Base-by-base conservation (phyloP, 35 echinoderm and acorn worm species). In the Patiria miniata region DNA sequence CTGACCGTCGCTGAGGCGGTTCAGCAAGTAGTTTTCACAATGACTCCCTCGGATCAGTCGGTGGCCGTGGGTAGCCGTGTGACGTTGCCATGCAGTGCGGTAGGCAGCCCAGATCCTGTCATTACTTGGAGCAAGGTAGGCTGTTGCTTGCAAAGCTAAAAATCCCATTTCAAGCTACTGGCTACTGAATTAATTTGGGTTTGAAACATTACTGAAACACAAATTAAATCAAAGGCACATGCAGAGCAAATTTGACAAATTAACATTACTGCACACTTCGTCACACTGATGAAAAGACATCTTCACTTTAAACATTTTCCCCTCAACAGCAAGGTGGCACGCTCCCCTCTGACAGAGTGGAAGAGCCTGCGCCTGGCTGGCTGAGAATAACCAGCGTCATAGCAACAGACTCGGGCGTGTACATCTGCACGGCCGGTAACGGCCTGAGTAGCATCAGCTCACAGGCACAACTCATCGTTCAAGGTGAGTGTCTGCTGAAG, bases 91-190 rank as follows among this genome's bases (percentile, higher is more conserved):
- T 97, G 95, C 85, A 86, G 55, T 21, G 95, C 91, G 8, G 37
- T 80, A 8, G 95, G 95, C 14, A 86, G 23, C 12, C 95, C 95
- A 30, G 39, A 39, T 40, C 95, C 95, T 2, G 39, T 81, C 9
- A 81, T 97, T 36, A 88, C 83, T 10, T 97, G 95, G 95, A 91
- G 40, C 28, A 97, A 97, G 89, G 95, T 94, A 84, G 82, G 32
- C 61, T 83, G 2, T 16, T 12, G 42, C 4, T 47, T 6, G 12
- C 42, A 5, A 7, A 6, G 61, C 61, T 36, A 7, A 36, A 68
- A 68, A 18, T n/a, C n/a, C n/a, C 33, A 28, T 22, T 36, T 28
- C n/a, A 36, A 7, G 4, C 18, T 68, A 18, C 42, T 12, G 42
- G 12, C 42, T 12, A 47, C 33, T 69, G n/a, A 28, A 58, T 58